A percentile compares a stretch with the other conserved stretches of the same genome.
Conservation (phyloP, 64 coral and sea anemone species). For the Montipora sp. region DNA sequence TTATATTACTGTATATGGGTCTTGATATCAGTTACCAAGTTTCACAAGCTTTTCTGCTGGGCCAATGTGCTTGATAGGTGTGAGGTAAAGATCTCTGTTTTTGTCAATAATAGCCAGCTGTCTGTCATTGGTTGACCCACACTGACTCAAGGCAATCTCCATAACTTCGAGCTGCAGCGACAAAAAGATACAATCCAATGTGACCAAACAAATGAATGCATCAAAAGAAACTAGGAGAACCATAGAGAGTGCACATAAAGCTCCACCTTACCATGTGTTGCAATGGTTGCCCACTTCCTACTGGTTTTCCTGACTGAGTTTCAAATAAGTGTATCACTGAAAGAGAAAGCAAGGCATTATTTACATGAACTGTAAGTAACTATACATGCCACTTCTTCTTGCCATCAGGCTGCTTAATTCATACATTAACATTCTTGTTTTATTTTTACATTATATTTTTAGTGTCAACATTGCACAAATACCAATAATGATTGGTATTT, state of each 20-base stretch:
- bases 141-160: constrained; percentile 92
- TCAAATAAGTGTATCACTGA: constrained; percentile 96
- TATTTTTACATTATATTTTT: too few species aligned
- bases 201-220: neutral
- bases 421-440: too few species aligned
- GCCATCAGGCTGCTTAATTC: too few species aligned
- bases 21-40: constrained; percentile 62
- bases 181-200: neutral
- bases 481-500: too few species aligned
- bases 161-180: constrained; percentile 83
- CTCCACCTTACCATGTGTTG: constrained; percentile 75
- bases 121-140: constrained; percentile 79
- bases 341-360: neutral
- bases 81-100: constrained; percentile 96
- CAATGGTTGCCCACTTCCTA: constrained; percentile 90
- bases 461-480: too few species aligned
- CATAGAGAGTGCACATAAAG: neutral
- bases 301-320: constrained; percentile 80
- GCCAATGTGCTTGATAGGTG: constrained; percentile 93
- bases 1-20: too few species aligned
- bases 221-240: neutral
- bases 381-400: too few species aligned
- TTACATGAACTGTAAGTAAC: neutral
- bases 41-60: constrained; percentile 85
- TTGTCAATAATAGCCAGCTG: constrained; percentile 95